Base-by-base conservation (phyloP, 2,797 vertebrate genomes). In the Tragelaphus oryx region DNA sequence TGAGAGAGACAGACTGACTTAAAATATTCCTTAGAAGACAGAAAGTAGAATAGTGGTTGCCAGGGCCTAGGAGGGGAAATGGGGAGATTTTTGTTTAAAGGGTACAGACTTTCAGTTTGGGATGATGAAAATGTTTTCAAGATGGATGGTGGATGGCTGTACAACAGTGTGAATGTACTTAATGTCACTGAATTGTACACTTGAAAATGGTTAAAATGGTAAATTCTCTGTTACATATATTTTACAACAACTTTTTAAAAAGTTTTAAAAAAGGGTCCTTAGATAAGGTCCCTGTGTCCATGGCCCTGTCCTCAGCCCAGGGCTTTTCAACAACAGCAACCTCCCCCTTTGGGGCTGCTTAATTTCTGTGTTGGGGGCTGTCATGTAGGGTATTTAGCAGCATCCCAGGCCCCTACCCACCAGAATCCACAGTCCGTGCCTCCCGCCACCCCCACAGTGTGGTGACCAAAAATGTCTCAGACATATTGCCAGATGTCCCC, bases 21-120 rank as follows among this genome's bases (percentile, higher is more conserved):
- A 44, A 82, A 59, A 48, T 22, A 50, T 41, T 90, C 60, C 55
- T 48, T 87, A 57, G 92, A 48, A 76, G 65, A 74, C 54, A 60
- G 79, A 83, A 50, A 33, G 52, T 41, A 2, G 76, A 87, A 22
- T n/a, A 48, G 41, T 87, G 52, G 83, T 83, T 55, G 18, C 75
- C 30, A 1, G 83, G 74, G 50, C 0, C 60, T 3, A 5, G 8
- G 3, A 55, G 8, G 50, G 9, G 18, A 33, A 12, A 4, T 9
- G n/a, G 84, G 41, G 44, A 50, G 28, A n/a, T 86, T 68, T 50
- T 24, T 54, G 9, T 75, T 65, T 48, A 55, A n/a, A 17, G 59
- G 54, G 60, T 12, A 20, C 33, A 26, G 18, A 93, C 37, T 65
- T 85, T 76, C 62, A 33, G 1, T 76, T 59, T 46, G 62, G 52